Conservation (phyloP, 1,140 invertebrate species). For the Microvelia longipes region DNA sequence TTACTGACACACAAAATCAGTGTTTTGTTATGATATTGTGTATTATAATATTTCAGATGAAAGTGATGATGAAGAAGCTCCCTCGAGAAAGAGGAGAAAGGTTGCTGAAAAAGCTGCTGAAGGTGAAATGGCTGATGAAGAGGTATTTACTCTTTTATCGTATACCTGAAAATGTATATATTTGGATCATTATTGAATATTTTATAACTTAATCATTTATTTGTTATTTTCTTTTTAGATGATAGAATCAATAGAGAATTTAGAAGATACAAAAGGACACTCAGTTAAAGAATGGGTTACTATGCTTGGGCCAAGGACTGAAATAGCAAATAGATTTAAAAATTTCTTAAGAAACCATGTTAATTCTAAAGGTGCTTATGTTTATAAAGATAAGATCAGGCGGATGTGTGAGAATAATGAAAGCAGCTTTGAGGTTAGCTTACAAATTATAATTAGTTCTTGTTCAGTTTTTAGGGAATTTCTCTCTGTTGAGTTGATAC, state of each 20-base stretch:
- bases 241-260: conserved; percentile 94
- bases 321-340: conserved; percentile 72
- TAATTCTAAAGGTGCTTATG: conserved; percentile 53
- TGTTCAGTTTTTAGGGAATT: too few relatives aligned
- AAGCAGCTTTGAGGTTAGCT: conserved; percentile 79
- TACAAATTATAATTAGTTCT: too few relatives aligned
- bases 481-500: too few relatives aligned
- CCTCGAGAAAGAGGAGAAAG: conserved; percentile 52
- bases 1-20: too few relatives aligned
- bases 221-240: conserved; percentile 36
- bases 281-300: conserved; percentile 88
- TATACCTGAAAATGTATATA: too few relatives aligned
- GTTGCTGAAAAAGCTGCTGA: conserved; percentile 72
- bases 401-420: conserved; percentile 88
- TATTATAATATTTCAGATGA: conserved; percentile 41
- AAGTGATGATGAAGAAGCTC: conserved; percentile 57
- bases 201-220: too few relatives aligned
- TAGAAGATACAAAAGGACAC: conserved; percentile 90
- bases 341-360: conserved; percentile 84
- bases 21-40: too few relatives aligned
- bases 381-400: conserved; percentile 85
- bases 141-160: conserved; percentile 32
- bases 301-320: conserved; percentile 86
- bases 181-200: too few relatives aligned
- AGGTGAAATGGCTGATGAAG: conserved; percentile 55